A percentile compares a stretch with the other conserved stretches of the same genome.
Conservation (phyloP, 2,888 invertebrate genomes). For the Hypolimnas misippus region DNA sequence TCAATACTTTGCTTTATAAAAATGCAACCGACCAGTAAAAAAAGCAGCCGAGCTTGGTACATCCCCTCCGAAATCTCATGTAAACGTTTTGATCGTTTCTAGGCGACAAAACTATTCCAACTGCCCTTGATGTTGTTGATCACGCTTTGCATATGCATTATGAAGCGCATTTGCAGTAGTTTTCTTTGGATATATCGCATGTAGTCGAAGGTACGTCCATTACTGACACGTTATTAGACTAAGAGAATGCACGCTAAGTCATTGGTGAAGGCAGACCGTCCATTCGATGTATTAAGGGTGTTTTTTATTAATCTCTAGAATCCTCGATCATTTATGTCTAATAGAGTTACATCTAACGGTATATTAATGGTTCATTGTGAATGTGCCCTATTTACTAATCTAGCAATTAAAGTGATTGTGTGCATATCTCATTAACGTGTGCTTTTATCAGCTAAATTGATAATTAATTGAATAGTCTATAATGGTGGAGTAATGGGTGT, state of each 20-base stretch:
- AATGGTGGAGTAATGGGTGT: slow-evolving; percentile 72
- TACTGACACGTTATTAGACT: slow-evolving; percentile 74
- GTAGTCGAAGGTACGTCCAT: slow-evolving; percentile 85
- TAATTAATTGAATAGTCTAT: slow-evolving; percentile 38
- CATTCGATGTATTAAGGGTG: slow-evolving; percentile 32
- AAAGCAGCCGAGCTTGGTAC: slow-evolving; percentile 19
- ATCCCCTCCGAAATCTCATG: slow-evolving; percentile 60
- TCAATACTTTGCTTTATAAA: slow-evolving; percentile 7
- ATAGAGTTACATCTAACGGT: slow-evolving; percentile 33
- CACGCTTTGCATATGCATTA: slow-evolving; percentile 85
- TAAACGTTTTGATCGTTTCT: slow-evolving; percentile 81
- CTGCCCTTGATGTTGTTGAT: slow-evolving; percentile 85
- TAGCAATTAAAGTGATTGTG: slow-evolving; percentile 33
- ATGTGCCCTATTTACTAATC: slow-evolving; percentile 35
- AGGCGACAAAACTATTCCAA: slow-evolving; percentile 84
- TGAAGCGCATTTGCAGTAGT: slow-evolving; percentile 85
- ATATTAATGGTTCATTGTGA: slow-evolving; percentile 33
- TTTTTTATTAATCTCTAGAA: slow-evolving; percentile 15
- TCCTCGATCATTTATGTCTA: slow-evolving; percentile 5
- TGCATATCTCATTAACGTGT: slow-evolving; percentile 43
- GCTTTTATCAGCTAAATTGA: slow-evolving; percentile 37
- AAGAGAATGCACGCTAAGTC: slow-evolving; percentile 69
- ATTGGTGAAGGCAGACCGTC: slow-evolving; percentile 65
- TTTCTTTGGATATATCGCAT: slow-evolving; percentile 85
- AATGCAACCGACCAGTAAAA: slow-evolving; percentile 24